A percentile compares a stretch with the other conserved stretches of the same genome.
phyloP scores from a whole-genome alignment of 2,113 vertebrate genomes.

The Oreochromis niloticus region DNA sequence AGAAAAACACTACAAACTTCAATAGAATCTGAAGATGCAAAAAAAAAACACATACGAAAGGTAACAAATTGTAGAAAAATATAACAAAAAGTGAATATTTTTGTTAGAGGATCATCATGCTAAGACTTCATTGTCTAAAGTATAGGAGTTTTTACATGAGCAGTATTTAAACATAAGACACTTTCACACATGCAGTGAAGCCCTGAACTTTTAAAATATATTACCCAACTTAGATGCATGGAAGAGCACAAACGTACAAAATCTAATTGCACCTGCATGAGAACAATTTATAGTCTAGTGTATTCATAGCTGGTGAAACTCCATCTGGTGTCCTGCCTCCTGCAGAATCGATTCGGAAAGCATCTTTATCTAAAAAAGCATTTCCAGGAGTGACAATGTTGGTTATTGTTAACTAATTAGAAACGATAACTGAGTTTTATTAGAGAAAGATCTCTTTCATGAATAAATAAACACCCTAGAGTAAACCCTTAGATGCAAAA shows the following conservation, averaged over 20 bases:
- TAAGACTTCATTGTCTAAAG: not conserved
- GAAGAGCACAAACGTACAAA: not conserved
- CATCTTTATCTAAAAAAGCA: not conserved
- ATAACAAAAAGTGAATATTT: not conserved
- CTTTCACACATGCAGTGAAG: not conserved
- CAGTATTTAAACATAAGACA: not conserved
- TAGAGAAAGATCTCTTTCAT: not conserved
- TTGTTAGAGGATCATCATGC: not conserved
- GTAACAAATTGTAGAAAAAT: not conserved
- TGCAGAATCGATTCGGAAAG: not conserved
- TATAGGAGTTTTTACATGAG: not conserved
- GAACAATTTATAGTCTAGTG: not conserved
- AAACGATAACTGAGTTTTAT: not conserved
- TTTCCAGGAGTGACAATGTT: too few species aligned
- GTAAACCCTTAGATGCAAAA: not conserved
- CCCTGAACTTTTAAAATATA: not conserved
- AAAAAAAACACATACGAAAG: not conserved
- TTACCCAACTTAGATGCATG: not conserved
- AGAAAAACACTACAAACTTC: not conserved
- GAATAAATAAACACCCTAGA: not conserved
- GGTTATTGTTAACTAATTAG: not conserved
- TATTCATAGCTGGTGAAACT: not conserved
- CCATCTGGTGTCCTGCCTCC: not conserved
- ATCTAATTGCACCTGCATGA: not conserved
- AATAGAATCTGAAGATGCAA: not conserved